Percentiles rank a stretch among this genome's conserved stretches.
Evolutionary conservation across 2,888 invertebrate genomes (phyloP).

Genomic region (Blomia tropicalis): DNA sequence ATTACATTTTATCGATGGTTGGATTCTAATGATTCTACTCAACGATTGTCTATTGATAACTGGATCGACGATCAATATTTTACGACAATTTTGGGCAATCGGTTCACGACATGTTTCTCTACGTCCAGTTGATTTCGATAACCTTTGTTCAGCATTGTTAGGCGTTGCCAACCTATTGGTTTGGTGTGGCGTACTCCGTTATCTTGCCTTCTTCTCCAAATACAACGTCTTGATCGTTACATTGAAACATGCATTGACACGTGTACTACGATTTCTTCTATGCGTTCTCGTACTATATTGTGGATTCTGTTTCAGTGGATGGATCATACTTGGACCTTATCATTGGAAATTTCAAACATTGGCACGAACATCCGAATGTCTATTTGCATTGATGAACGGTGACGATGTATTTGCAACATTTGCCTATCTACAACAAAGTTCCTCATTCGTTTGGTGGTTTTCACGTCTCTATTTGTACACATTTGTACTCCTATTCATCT

Average conservation of each 20-base stretch:
- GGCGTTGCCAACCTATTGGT: slow-evolving; percentile 88
- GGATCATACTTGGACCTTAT: slow-evolving; percentile 93
- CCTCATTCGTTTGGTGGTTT: slow-evolving; percentile 62
- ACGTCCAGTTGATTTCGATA: slow-evolving; percentile 45
- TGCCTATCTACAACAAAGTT: slow-evolving; percentile 45
- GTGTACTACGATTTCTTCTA: slow-evolving; percentile 76
- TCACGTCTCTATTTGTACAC: slow-evolving; percentile 81
- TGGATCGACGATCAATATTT: slow-evolving; percentile 65
- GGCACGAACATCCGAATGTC: slow-evolving; percentile 83
- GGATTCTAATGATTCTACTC: slow-evolving; percentile 91
- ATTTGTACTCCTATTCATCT: slow-evolving; percentile 91
- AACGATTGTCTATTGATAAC: slow-evolving; percentile 82
- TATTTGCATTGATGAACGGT: slow-evolving; percentile 90
- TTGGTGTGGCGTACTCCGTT: slow-evolving; percentile 91
- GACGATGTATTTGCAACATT: slow-evolving; percentile 99
- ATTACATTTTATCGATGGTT: slow-evolving; percentile 80
- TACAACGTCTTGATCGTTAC: slow-evolving; percentile 94
- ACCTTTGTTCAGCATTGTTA: slow-evolving; percentile 73
- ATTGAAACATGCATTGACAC: slow-evolving; percentile 80
- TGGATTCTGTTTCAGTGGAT: slow-evolving; percentile 93
- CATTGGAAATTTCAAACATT: slow-evolving; percentile 85
- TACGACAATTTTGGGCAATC: slow-evolving; percentile 37
- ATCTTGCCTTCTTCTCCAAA: slow-evolving; percentile 91
- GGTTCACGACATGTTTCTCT: slow-evolving; percentile 46
- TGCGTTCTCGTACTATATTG: slow-evolving; percentile 85